Evolutionary conservation across 2,888 invertebrate species (phyloP).

Genomic region (Prosapia bicincta): DNA sequence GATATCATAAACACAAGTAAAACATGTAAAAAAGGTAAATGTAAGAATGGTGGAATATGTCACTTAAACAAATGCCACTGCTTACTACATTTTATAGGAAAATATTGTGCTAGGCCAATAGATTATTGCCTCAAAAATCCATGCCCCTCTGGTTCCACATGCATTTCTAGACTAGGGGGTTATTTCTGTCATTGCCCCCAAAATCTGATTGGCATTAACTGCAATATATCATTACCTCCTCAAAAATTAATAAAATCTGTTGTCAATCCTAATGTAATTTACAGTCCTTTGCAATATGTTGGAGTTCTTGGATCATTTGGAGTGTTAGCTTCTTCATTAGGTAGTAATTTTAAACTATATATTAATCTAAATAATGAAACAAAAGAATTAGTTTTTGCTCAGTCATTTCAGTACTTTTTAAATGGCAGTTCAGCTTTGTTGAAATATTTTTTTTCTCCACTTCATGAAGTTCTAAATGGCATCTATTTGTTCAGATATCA

Average conservation of each 20-base stretch:
- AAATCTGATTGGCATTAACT: background rate
- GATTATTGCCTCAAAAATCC: background rate
- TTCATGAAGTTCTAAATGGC: background rate
- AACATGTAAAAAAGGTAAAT: background rate
- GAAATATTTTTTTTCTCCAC: background rate
- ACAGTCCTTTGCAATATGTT: background rate
- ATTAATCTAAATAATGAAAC: background rate
- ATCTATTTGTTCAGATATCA: background rate
- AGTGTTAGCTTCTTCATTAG: background rate
- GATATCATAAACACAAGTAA: too few relatives aligned
- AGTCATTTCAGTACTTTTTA: background rate
- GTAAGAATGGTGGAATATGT: background rate
- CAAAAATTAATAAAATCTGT: background rate
- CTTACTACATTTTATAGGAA: background rate
- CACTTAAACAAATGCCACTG: background rate
- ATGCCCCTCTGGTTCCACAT: background rate
- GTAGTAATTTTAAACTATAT: background rate
- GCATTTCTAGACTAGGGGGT: background rate
- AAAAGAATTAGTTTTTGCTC: background rate
- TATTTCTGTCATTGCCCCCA: background rate
- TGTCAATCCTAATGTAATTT: background rate
- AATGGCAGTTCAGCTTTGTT: background rate
- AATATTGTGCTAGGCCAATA: background rate
- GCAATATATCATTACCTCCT: background rate
- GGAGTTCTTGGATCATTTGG: background rate